Evolutionary conservation across 1,140 invertebrate genomes (phyloP).

Genomic region (Bombus vancouverensis): DNA sequence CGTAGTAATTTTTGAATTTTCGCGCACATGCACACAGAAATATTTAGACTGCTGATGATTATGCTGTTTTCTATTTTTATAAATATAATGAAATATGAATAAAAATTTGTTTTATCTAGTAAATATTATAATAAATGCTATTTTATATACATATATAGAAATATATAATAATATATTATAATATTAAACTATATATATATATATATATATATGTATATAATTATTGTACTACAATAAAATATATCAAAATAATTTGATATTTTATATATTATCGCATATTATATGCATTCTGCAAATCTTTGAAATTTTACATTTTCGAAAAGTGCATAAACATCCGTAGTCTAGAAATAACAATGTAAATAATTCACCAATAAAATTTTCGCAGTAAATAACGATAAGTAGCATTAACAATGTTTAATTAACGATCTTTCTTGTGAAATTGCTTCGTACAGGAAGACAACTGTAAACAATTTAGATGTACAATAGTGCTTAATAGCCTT

Average conservation of each 20-base stretch:
- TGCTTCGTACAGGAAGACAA: constrained; percentile 12
- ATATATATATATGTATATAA: too few relatives aligned
- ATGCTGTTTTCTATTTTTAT: too few relatives aligned
- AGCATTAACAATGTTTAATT: constrained; percentile 26
- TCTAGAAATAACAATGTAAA: constrained; percentile 8
- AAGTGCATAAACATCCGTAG: not conserved
- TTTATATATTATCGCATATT: too few relatives aligned
- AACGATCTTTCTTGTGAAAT: constrained; percentile 20
- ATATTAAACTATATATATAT: too few relatives aligned
- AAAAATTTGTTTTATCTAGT: too few relatives aligned
- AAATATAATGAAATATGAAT: too few relatives aligned
- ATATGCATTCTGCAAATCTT: not conserved
- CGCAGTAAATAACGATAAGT: constrained; percentile 20
- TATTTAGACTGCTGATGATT: not conserved
- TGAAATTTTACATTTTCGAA: not conserved
- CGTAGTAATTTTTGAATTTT: not conserved
- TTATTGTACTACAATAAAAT: too few relatives aligned
- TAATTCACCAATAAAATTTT: constrained; percentile 31
- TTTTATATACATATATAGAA: too few relatives aligned
- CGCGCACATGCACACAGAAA: not conserved
- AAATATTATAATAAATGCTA: too few relatives aligned
- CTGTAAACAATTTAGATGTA: not conserved
- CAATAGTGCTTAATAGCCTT: not conserved
- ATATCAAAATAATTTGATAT: too few relatives aligned
- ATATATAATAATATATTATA: too few relatives aligned